Percentiles rank a stretch among this genome's conserved stretches.
These are phyloP conservation scores for Balaeniceps rex DNA, from an alignment of 2,113 vertebrate genomes.

Conservation along the genomic window DNA sequence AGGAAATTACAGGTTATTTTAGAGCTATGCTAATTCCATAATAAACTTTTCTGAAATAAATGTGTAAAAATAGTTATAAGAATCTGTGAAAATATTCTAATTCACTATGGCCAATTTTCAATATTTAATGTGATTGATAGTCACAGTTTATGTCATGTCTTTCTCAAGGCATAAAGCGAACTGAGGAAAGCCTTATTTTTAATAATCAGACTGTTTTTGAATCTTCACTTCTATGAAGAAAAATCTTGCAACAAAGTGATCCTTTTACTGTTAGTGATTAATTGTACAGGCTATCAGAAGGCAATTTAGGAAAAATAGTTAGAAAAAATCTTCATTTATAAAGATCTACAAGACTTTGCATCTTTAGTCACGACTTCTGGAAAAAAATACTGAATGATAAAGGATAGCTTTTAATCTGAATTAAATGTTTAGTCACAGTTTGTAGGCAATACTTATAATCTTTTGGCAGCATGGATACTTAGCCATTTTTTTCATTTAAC, in stretches of 20 bases:
- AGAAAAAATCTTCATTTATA: background rate
- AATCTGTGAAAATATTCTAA: background rate
- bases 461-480: background rate
- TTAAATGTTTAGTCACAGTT: background rate
- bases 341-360: background rate
- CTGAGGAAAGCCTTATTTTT: background rate
- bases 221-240: background rate
- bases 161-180: background rate
- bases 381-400: background rate
- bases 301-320: background rate
- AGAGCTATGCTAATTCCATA: background rate
- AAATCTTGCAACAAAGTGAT: background rate
- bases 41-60: background rate
- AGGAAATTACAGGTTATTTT: background rate
- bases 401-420: background rate
- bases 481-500: background rate
- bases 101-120: background rate
- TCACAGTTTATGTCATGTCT: background rate
- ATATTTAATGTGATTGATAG: background rate
- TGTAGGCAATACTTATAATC: background rate
- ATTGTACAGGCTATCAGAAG: background rate
- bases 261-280: background rate
- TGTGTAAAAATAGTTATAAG: background rate
- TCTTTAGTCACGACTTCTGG: background rate
- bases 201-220: background rate